Base-by-base conservation (phyloP, 2,888 invertebrate genomes). In the Dromius quadrimaculatus region DNA sequence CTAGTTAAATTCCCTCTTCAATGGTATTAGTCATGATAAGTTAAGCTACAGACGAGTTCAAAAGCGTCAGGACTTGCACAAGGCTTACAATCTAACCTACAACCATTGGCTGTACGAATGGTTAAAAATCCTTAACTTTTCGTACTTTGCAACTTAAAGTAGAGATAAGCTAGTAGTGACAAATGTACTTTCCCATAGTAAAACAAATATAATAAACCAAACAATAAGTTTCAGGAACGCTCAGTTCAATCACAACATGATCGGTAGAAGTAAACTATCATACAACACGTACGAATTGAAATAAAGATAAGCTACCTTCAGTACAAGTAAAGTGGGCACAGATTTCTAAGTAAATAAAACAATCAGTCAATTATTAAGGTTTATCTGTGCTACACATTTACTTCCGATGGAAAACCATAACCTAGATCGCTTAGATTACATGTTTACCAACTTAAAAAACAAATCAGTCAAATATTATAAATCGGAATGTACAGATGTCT, bases 131-230 rank as follows among this genome's bases (percentile, higher is more conserved):
- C 36, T 50, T 47, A 47, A 28, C 50, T 34, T 19, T 45, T 47
- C 59, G 54, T n/a, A 43, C 45, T 45, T 54, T 19, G 59, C 68
- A 38, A 43, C 68, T 68, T 68, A 68, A 59, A 68, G 68, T 68
- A 68, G 68, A 68, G 32, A 68, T 68, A 68, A 68, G 68, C 68
- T 68, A 68, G 68, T 68, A 68, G 68, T 68, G 68, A 68, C 68
- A 68, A 68, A 59, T 68, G 43, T 68, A 68, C 68, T 68, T 66
- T 68, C 68, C 68, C 68, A 68, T 28, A 68, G 59, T 59, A 68
- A 68, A 68, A 65, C 47, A 59, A 57, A 68, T 59, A 68, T 68
- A 59, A 68, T 68, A 34, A 34, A 68, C 68, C 68, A 68, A 68
- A 68, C 68, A 68, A 68, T 68, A 57, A 68, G 59, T 68, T 43